Evolutionary conservation across 2,888 invertebrate species (phyloP), one percentile per base, ranked within the genome.

Genomic region (Aproaerema taeniolella): DNA sequence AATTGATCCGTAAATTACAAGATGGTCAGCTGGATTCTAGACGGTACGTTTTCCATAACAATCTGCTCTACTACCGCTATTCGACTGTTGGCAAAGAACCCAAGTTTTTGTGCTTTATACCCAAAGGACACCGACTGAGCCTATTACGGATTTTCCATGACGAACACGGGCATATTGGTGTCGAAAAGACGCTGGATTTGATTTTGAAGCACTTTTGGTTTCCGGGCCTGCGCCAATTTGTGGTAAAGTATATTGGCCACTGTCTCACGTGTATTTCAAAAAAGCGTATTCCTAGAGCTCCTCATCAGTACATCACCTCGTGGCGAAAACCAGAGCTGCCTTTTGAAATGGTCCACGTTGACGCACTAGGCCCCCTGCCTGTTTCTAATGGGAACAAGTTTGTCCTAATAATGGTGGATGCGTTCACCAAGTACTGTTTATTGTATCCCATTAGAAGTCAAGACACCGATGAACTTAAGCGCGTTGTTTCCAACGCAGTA

Each of bases 71-170:
- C 16, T 45, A 45, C 13, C 41, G 41, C 2, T 45, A 42, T 31
- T 10, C 33, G 2, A 33, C 44, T 1, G 25, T 38, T 3, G 47
- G 49, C 4, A 41, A 44, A 28, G 29, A 42, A 1, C 9, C 45
- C 1, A 29, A 41, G 0, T 16, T 46, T 1, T 12, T 48, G 1
- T 50, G 46, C 26, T 52, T 17, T 20, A 45, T 52, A 2, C 49
- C 52, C 1, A 52, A 47, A 36, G 47, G 47, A 0, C 39, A 52
- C 26, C 25, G 49, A 1, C 28, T 52, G 5, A 52, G 52, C 12
- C 24, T 52, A 4, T 16, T 49, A 2, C 16, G 47, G 0, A 10
- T 47, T 2, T 52, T 52, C 25, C 49, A 47, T n/a, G 47, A 49
- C 10, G 46, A 47, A n/a, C 42, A 35, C 14, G 35, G 24, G 7